Evolutionary conservation across 2,888 invertebrate genomes (phyloP).

Genomic region (Drosophila emarginata): DNA sequence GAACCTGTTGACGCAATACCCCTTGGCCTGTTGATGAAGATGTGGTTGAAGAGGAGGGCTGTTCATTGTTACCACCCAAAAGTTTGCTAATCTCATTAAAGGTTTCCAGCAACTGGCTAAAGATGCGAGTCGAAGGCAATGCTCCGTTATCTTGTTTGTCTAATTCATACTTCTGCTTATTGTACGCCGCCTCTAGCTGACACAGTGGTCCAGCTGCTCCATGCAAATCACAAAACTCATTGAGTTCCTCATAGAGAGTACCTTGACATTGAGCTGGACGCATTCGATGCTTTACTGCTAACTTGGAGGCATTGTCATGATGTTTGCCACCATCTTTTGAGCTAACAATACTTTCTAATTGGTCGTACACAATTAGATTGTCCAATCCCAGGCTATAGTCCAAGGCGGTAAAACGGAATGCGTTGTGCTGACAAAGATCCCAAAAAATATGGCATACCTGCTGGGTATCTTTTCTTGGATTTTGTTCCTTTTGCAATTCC

Average conservation of each 20-base stretch:
- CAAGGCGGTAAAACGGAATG: constrained; percentile 69
- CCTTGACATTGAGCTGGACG: constrained; percentile 8
- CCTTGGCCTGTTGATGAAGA: constrained; percentile 32
- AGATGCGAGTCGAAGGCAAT: constrained; percentile 62
- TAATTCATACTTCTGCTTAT: constrained; percentile 66
- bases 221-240: constrained; percentile 37
- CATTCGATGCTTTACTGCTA: constrained; percentile 35
- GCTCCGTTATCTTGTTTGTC: constrained; percentile 26
- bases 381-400: constrained; percentile 74
- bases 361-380: constrained; percentile 70
- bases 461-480: constrained; percentile 42
- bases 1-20: constrained; percentile 32
- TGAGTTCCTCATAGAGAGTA: constrained; percentile 57
- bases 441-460: constrained; percentile 67
- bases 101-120: constrained; percentile 52
- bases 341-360: constrained; percentile 36
- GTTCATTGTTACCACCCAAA: constrained; percentile 16
- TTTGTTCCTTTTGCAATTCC: constrained; percentile 21
- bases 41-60: constrained; percentile 22
- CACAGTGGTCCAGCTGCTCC: constrained; percentile 50
- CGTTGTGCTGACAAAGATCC: constrained; percentile 51
- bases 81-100: constrained; percentile 52
- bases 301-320: constrained; percentile 6
- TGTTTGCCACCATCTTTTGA: neutral
- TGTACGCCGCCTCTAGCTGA: constrained; percentile 72